Percentiles rank a stretch among this genome's conserved stretches.
These are phyloP conservation scores for Eufriesea mexicana DNA, from an alignment of 1,140 invertebrate genomes.

Conservation along the genomic window DNA sequence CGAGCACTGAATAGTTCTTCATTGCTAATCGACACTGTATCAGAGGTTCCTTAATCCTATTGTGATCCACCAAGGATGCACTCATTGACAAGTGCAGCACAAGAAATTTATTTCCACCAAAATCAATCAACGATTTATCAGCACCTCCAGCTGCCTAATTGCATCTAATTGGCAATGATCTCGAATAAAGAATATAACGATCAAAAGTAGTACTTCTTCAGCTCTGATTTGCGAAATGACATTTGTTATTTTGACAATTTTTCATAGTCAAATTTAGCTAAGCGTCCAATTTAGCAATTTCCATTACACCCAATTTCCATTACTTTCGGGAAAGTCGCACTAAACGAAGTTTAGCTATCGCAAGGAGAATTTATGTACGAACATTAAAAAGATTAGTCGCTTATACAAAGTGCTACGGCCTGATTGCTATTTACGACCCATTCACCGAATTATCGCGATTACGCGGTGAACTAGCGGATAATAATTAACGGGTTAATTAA, in stretches of 20 bases:
- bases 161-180: too few species aligned
- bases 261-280: too few species aligned
- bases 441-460: neutral
- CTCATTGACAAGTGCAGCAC: neutral
- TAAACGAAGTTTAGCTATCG: neutral
- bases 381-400: neutral
- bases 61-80: neutral
- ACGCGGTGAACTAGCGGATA: neutral
- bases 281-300: too few species aligned
- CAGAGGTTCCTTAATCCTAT: constrained; percentile 39
- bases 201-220: too few species aligned
- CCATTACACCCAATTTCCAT: too few species aligned
- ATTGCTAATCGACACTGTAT: constrained; percentile 36
- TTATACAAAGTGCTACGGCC: neutral
- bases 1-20: constrained; percentile 19
- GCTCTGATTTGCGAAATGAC: too few species aligned
- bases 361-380: neutral
- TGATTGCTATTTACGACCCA: constrained; percentile 22
- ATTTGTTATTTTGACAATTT: too few species aligned
- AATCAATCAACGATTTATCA: neutral
- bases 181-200: too few species aligned
- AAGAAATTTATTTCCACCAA: constrained; percentile 1
- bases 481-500: too few species aligned
- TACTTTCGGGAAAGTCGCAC: too few species aligned
- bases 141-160: too few species aligned